Percentiles rank a stretch among this genome's conserved stretches.
phyloP scores from a whole-genome alignment of 2,888 invertebrate genomes.

The Eupithecia vulgata region DNA sequence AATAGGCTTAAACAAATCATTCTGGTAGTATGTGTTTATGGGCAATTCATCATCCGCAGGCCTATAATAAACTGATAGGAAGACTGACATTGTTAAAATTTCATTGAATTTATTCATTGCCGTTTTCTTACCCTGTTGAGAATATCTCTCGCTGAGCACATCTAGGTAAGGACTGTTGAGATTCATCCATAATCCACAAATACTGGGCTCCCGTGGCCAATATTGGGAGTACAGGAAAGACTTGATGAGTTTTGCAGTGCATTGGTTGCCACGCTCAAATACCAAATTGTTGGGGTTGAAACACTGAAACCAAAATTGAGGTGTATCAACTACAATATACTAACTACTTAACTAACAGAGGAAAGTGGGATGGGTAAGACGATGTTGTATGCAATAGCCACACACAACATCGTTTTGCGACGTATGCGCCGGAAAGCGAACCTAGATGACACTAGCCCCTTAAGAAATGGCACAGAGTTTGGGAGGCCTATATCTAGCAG shows the following conservation, averaged over 20 bases:
- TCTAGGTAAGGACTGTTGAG: conserved; percentile 61
- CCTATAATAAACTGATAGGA: not conserved
- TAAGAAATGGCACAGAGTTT: not conserved
- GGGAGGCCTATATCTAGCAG: not conserved
- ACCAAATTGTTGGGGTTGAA: conserved; percentile 62
- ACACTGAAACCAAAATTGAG: conserved; percentile 54
- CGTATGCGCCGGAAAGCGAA: not conserved
- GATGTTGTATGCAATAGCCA: no score
- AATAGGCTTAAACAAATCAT: no score
- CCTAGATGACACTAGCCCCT: not conserved
- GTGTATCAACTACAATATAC: no score
- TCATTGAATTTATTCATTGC: not conserved
- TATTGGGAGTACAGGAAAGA: conserved; percentile 78
- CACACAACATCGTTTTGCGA: no score
- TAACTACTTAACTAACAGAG: not conserved
- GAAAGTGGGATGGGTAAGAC: not conserved
- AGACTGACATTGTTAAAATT: not conserved
- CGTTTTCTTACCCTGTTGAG: conserved; percentile 58
- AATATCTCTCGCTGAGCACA: conserved; percentile 62
- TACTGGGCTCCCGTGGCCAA: conserved; percentile 82
- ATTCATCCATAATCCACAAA: conserved; percentile 71
- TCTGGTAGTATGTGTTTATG: no score
- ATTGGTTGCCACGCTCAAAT: conserved; percentile 66
- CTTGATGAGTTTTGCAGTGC: conserved; percentile 72
- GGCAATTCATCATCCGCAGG: no score